Conservation (phyloP, 2,797 vertebrate species). For the Uromys caudimaculatus region DNA sequence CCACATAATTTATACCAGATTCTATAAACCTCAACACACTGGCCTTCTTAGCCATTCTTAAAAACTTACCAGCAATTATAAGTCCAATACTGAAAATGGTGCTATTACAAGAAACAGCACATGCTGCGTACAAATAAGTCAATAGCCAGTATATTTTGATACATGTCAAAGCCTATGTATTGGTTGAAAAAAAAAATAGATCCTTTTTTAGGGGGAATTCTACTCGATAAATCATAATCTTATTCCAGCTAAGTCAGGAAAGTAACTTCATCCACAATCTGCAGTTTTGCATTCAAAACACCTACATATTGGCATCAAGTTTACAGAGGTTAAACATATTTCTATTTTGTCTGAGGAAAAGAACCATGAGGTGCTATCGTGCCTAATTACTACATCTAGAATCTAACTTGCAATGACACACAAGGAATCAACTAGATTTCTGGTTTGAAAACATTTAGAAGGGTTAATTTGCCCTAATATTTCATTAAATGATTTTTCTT, state of each 20-base stretch:
- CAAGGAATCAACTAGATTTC: constrained; percentile 7
- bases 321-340: constrained; percentile 58
- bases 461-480: constrained; percentile 63
- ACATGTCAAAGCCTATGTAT: constrained; percentile 56
- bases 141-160: constrained; percentile 60
- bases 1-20: constrained; percentile 9
- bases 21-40: constrained; percentile 1
- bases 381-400: constrained; percentile 63
- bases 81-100: constrained; percentile 53
- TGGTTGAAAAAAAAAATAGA: constrained; percentile 35
- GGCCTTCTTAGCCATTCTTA: constrained; percentile 56
- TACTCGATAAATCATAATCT: constrained; percentile 68
- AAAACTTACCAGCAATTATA: constrained; percentile 50
- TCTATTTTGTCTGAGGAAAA: constrained; percentile 72
- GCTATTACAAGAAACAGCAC: constrained; percentile 60
- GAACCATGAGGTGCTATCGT: constrained; percentile 8
- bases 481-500: constrained; percentile 62
- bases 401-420: constrained; percentile 56
- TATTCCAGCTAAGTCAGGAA: constrained; percentile 74
- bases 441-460: constrained; percentile 66
- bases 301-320: constrained; percentile 72
- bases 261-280: constrained; percentile 68
- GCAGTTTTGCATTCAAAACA: constrained; percentile 77
- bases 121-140: constrained; percentile 66
- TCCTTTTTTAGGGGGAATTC: constrained; percentile 70